Evolutionary conservation across 1,140 invertebrate species (phyloP), one percentile per base, ranked within the genome.

Genomic region (Mercenaria mercenaria): DNA sequence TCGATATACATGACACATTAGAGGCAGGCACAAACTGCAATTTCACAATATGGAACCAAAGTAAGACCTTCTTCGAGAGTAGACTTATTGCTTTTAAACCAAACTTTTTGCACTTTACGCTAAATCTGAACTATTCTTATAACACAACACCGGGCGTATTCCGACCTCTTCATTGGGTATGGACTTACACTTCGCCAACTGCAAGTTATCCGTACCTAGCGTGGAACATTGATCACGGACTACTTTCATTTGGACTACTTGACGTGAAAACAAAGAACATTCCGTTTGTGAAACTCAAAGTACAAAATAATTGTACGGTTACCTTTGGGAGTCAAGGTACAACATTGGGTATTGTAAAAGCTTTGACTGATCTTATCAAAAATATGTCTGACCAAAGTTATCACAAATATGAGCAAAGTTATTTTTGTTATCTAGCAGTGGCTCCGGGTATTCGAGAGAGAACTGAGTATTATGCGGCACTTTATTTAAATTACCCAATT

Each of bases 371-470:
- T 2, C 18, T 72, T n/a, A 47, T 86, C 3, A n/a, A 1, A 15
- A 74, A 74, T 74, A 23, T 23, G 32, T 61, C 64, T 15, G 67
- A 34, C 8, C 26, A 50, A 6, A 67, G 23, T 32, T 47, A 26
- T 8, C 29, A 67, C n/a, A 50, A 29, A 26, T 85, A 72, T 50
- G 82, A 85, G 32, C 15, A 37, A 47, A 85, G 32, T n/a, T 72
- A 69, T n/a, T 85, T 85, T 43, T 85, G 82, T 50, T 85, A 47
- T 34, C 43, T 85, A 43, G n/a, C n/a, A n/a, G n/a, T n/a, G n/a
- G n/a, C n/a, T n/a, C n/a, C n/a, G n/a, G n/a, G n/a, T n/a, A n/a
- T n/a, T n/a, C n/a, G n/a, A n/a, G n/a, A n/a, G n/a, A n/a, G n/a
- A n/a, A n/a, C n/a, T n/a, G n/a, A n/a, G n/a, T n/a, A n/a, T n/a